A percentile compares a stretch with the other conserved stretches of the same genome.
Evolutionary conservation across 64 coral and sea anemone species (phyloP).

Genomic region (Pocillopora verrucosa): DNA sequence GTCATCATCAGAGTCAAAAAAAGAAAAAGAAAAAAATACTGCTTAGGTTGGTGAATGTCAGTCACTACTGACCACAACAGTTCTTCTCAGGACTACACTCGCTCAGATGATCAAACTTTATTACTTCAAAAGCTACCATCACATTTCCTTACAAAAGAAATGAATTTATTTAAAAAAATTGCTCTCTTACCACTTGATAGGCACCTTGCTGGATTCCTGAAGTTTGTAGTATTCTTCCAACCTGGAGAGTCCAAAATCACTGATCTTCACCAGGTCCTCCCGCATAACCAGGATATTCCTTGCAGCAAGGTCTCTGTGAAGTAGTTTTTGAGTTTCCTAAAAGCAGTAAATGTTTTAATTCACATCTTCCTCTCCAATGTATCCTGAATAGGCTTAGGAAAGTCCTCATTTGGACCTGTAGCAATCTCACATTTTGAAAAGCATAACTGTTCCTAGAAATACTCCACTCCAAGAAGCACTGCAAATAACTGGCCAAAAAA

Average conservation of each 20-base stretch:
- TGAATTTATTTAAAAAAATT: no score
- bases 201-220: constrained; percentile 26
- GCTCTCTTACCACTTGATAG: constrained; percentile 46
- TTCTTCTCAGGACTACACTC: neutral
- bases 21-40: neutral
- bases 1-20: neutral
- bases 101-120: no score
- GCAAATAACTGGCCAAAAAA: no score
- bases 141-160: no score
- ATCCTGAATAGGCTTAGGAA: no score
- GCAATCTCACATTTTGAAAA: no score
- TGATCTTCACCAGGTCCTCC: constrained; percentile 72
- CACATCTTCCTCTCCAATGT: no score
- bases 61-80: neutral
- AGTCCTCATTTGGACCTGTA: no score
- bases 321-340: constrained; percentile 9
- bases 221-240: constrained; percentile 67
- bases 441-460: no score
- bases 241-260: constrained; percentile 75
- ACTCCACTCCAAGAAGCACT: no score
- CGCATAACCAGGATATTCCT: constrained; percentile 71
- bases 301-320: constrained; percentile 71
- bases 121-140: no score
- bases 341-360: neutral
- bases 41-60: no score